A percentile compares a stretch with the other conserved stretches of the same genome.
These are phyloP conservation scores for Aplysia californica DNA, from an alignment of 1,140 invertebrate genomes.

Conservation along the genomic window DNA sequence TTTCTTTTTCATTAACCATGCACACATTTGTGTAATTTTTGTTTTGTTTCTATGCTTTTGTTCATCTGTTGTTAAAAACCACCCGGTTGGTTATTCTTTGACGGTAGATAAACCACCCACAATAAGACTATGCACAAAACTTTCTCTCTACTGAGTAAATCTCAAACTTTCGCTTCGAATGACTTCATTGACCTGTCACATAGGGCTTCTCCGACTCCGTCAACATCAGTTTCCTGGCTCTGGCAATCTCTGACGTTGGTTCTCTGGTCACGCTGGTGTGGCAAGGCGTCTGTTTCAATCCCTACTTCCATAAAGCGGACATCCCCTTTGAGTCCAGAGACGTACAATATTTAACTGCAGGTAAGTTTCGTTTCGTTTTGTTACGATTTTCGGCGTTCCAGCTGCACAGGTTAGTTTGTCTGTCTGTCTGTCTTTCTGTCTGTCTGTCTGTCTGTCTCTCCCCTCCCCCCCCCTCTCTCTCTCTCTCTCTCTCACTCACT, in stretches of 20 bases:
- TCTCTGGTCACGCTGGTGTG: constrained; percentile 7
- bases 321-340: constrained; percentile 1
- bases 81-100: neutral
- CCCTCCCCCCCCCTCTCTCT: too few species aligned
- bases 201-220: constrained; percentile 10
- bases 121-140: neutral
- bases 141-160: neutral
- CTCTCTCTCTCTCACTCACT: too few species aligned
- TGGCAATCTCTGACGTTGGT: constrained; percentile 8
- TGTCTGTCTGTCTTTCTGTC: too few species aligned
- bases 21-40: neutral
- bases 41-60: neutral
- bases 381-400: neutral
- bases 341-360: constrained; percentile 11
- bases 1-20: too few species aligned
- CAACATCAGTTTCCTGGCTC: constrained; percentile 7
- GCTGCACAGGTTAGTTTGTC: too few species aligned
- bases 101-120: neutral
- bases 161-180: too few species aligned
- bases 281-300: constrained; percentile 17
- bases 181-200: too few species aligned
- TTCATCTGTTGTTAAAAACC: neutral
- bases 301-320: neutral
- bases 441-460: too few species aligned
- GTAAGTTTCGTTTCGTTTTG: neutral